Evolutionary conservation across 1,140 invertebrate genomes (phyloP), one percentile per base, ranked within the genome.

Genomic region (Zelostemma sp.): DNA sequence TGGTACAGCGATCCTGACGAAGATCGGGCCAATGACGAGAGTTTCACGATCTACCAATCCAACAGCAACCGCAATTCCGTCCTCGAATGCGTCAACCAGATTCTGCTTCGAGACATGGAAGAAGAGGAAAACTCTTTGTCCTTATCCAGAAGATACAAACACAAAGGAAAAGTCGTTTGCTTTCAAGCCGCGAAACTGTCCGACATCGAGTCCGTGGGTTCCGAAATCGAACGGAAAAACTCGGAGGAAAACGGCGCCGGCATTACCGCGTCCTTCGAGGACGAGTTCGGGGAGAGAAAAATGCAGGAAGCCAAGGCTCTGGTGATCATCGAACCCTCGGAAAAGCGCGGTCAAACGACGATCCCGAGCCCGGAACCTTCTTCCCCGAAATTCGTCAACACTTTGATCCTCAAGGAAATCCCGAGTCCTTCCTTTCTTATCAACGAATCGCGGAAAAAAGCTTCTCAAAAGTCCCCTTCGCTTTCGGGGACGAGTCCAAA

Each of bases 71-170:
- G 92, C 69, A 92, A 92, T 81, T 91, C 91, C 1, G 91, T 93
- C 1, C 78, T 93, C 14, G 91, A 93, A 75, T 92, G 91, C 72
- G 91, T 93, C 19, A 93, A 92, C 84, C 91, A 92, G 80, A 93
- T 93, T 62, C 81, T 93, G 4, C 77, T 92, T 11, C 77, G 83
- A n/a, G 87, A 88, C 58, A 85, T 85, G 79, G 87, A 88, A 19
- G 86, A 87, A 9, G 80, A 82, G 28, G 83, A 84, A 12, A 80
- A 73, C 18, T 56, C 78, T 1, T 58, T 81, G 0, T 79, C 82
- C 1, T 77, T 80, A 0, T 78, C 84, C 1, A 77, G 82, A 0
- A 11, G 33, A 8, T 35, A 35, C 33, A 86, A 84, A 41, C 81
- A 85, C 33, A 78, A 81, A 17, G 84, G 83, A 0, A 81, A 82